Conservation (phyloP, 1,140 invertebrate genomes). For the Drosophila chauvacae region DNA sequence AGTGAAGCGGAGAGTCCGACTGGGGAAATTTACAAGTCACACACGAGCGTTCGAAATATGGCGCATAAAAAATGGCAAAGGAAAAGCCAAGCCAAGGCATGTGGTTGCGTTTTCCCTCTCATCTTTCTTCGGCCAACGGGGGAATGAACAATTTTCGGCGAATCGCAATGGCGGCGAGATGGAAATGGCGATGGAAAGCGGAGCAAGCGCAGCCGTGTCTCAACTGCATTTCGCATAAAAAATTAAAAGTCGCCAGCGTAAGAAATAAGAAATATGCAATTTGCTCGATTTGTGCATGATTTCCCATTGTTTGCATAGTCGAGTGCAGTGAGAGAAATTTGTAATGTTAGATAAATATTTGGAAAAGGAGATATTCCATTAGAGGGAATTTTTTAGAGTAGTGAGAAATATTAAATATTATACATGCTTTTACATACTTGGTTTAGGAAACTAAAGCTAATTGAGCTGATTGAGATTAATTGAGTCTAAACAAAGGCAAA, state of each 20-base stretch:
- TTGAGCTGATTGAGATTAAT: too few species aligned
- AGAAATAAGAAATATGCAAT: slow-evolving; percentile 73
- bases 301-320: slow-evolving; percentile 44
- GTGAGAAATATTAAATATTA: neutral
- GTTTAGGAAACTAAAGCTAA: neutral
- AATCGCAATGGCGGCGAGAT: slow-evolving; percentile 44
- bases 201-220: slow-evolving; percentile 21
- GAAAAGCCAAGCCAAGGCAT: slow-evolving; percentile 25
- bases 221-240: slow-evolving; percentile 68
- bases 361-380: too few species aligned
- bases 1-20: slow-evolving; percentile 54
- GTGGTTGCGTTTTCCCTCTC: slow-evolving; percentile 23
- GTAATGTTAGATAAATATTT: neutral
- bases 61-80: slow-evolving; percentile 35
- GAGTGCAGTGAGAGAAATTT: slow-evolving; percentile 25
- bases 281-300: slow-evolving; percentile 73
- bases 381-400: neutral
- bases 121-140: slow-evolving; percentile 37
- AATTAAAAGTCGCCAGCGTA: slow-evolving; percentile 69
- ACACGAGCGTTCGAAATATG: slow-evolving; percentile 53
- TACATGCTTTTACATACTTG: too few species aligned
- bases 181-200: slow-evolving; percentile 35
- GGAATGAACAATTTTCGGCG: slow-evolving; percentile 39
- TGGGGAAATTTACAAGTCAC: slow-evolving; percentile 77
- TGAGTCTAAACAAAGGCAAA: too few species aligned